Percentiles rank a stretch among this genome's conserved stretches.
Evolutionary conservation across 2,888 invertebrate species (phyloP).

Genomic region (Furcula furcula): DNA sequence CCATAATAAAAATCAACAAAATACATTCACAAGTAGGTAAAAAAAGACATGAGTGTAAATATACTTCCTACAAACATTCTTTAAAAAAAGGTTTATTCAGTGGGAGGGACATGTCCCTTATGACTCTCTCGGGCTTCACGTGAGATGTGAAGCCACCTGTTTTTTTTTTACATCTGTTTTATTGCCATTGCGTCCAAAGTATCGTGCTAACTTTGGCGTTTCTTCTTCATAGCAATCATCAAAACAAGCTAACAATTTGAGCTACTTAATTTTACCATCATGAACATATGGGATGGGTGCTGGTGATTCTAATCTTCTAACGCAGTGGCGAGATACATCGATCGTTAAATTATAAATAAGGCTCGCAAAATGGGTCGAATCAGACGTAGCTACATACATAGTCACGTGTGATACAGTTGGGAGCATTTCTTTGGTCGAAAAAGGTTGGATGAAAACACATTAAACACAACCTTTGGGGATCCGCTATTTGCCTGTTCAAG

Average conservation of each 20-base stretch:
- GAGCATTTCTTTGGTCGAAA: slow-evolving; percentile 9
- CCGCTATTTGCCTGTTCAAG: slow-evolving; percentile 13
- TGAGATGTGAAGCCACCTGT: slow-evolving; percentile 49
- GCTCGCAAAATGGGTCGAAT: slow-evolving; percentile 44
- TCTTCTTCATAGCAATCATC: neutral
- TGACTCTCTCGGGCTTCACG: slow-evolving; percentile 51
- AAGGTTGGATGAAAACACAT: slow-evolving; percentile 18
- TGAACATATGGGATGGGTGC: neutral
- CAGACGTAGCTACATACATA: too few relatives aligned
- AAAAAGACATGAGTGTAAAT: neutral
- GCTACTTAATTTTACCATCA: neutral
- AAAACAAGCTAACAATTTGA: neutral
- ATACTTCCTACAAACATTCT: slow-evolving; percentile 29
- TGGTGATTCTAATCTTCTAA: slow-evolving; percentile 6
- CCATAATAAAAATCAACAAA: too few relatives aligned
- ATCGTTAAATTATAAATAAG: slow-evolving; percentile 52
- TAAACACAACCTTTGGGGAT: slow-evolving; percentile 18
- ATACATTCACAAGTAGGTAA: too few relatives aligned
- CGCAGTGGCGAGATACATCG: slow-evolving; percentile 31
- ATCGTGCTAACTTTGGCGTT: too few relatives aligned
- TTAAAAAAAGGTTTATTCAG: slow-evolving; percentile 47
- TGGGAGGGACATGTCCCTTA: slow-evolving; percentile 49
- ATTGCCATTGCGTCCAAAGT: slow-evolving; percentile 38
- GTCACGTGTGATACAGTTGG: slow-evolving; percentile 11
- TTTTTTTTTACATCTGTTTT: slow-evolving; percentile 48